phyloP scores from a whole-genome alignment of 2,888 invertebrate genomes.

The Caenorhabditis macrosperma region DNA sequence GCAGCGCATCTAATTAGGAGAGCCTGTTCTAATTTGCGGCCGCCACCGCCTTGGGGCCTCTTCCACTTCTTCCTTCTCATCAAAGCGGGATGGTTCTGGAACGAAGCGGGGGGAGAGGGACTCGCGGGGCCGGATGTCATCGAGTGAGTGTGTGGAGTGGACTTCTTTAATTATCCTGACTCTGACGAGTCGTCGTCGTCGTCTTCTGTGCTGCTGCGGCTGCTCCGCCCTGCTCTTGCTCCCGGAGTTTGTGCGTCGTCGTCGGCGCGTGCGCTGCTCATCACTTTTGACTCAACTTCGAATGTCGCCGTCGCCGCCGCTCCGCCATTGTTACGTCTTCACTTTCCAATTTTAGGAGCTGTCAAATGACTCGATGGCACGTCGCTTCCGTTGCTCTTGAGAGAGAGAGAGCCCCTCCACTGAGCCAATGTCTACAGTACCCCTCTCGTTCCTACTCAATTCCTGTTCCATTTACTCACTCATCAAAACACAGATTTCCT shows the following conservation, averaged over 20 bases:
- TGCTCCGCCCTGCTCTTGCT: neutral
- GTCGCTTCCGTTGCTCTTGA: too few species aligned
- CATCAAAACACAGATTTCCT: constrained; percentile 1
- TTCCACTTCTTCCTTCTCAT: constrained; percentile 18
- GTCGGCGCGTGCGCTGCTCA: constrained; percentile 39
- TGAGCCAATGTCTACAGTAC: neutral
- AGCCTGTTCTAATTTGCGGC: constrained; percentile 50
- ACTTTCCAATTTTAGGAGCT: constrained; percentile 21
- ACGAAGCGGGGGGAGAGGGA: neutral
- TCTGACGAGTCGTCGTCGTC: constrained; percentile 46
- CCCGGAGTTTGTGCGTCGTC: neutral
- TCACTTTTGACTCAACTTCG: constrained; percentile 44
- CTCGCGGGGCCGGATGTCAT: constrained; percentile 41
- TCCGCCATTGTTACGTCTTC: constrained; percentile 39
- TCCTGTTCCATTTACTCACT: neutral
- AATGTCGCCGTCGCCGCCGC: constrained; percentile 34
- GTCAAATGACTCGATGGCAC: neutral
- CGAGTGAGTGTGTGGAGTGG: constrained; percentile 38
- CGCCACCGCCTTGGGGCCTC: constrained; percentile 12
- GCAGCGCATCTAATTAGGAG: constrained; percentile 48
- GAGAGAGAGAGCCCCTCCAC: too few species aligned
- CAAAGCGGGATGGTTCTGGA: constrained; percentile 42
- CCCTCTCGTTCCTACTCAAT: neutral
- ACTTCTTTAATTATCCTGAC: constrained; percentile 57
- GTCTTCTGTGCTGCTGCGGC: constrained; percentile 9